Evolutionary conservation across 2,797 vertebrate species (phyloP), one percentile per base, ranked within the genome.

Genomic region (Sandelia bainsii): DNA sequence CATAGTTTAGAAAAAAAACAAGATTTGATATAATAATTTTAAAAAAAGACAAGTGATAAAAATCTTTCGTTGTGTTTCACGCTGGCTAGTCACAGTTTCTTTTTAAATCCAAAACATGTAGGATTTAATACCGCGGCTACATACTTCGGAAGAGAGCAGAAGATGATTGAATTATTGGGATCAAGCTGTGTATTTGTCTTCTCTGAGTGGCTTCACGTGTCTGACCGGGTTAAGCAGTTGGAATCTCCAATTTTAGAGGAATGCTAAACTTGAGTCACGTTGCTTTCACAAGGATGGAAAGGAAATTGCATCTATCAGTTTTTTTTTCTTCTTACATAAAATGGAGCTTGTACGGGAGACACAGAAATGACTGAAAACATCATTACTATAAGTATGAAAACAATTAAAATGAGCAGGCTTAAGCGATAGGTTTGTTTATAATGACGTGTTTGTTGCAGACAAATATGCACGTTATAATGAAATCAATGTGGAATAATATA

Each of bases 291-390:
- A 69, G 69, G 56, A 39, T 50, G 40, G 40, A 82, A 79, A 86
- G 84, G 84, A 88, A 90, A 90, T 83, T 78, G n/a, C 51, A 67
- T 84, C 83, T 50, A 53, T 59, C 32, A 34, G 64, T 42, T 52
- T 68, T 9, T n/a, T 56, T 50, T 16, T 9, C 25, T 4, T 34
- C 61, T 32, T 60, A 16, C 27, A 62, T 61, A 72, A 61, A 67
- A 49, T 4, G 59, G 56, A 69, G 62, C 81, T 64, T 60, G 58
- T 25, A 37, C 7, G 1, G 70, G 49, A 37, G 77, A 46, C 13
- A 20, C 66, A 52, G 54, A 72, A 37, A 58, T 58, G 62, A 66
- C 42, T 37, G 12, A 63, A 78, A 50, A 34, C 10, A 50, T 37
- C 17, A 45, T 16, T 39, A 23, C 53, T 69, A 40, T 42, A 12